Conservation (phyloP, 2,113 vertebrate genomes). For the Otolemur garnettii region DNA sequence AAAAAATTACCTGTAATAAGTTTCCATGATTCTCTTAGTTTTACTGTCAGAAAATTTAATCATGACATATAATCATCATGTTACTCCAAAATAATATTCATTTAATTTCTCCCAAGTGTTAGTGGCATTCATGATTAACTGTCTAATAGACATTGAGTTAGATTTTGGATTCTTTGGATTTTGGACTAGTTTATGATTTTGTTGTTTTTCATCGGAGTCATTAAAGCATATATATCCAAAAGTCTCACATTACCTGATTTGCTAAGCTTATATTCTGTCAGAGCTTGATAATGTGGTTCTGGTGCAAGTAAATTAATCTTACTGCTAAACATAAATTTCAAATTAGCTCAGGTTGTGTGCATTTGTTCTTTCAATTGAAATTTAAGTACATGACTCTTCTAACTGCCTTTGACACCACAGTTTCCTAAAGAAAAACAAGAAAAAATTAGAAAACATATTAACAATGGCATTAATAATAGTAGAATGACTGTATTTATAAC, state of each 20-base stretch:
- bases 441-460: conserved; percentile 15
- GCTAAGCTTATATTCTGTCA: not conserved
- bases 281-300: not conserved
- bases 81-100: not conserved
- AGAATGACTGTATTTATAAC: not conserved
- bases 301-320: not conserved
- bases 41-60: not conserved
- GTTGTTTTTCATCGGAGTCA: not conserved
- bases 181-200: not conserved
- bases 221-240: not conserved
- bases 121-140: not conserved
- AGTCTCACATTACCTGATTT: not conserved
- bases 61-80: not conserved
- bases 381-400: not conserved
- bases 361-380: not conserved
- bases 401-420: conserved; percentile 46
- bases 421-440: conserved; percentile 48
- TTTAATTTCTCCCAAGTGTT: not conserved
- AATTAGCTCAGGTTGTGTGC: conserved; percentile 58
- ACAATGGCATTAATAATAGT: conserved; percentile 47
- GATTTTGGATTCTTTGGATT: not conserved
- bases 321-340: not conserved
- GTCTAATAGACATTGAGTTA: not conserved
- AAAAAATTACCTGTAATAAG: not conserved
- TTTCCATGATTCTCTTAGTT: not conserved